Evolutionary conservation across 2,888 invertebrate species (phyloP).

Genomic region (Drosophila colorata): DNA sequence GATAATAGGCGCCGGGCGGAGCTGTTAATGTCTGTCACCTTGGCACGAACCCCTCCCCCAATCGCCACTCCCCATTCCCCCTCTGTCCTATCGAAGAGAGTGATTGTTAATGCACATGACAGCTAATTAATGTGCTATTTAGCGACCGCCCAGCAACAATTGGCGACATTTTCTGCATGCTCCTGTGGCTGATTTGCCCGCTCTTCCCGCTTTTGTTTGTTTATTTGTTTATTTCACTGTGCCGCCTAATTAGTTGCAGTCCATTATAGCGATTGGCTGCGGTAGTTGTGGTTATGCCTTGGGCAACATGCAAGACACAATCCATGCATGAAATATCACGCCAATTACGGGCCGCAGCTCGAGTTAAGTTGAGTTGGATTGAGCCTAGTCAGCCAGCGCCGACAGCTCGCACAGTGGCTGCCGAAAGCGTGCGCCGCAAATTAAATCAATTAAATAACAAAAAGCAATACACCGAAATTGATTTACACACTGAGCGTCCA

Average conservation of each 20-base stretch:
- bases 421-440: slow-evolving; percentile 63
- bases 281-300: slow-evolving; percentile 32
- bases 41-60: neutral
- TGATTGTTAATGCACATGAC: slow-evolving; percentile 19
- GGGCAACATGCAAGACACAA: slow-evolving; percentile 40
- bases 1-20: slow-evolving; percentile 35
- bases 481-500: slow-evolving; percentile 2
- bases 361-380: slow-evolving; percentile 4
- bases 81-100: neutral
- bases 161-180: slow-evolving; percentile 15
- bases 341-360: slow-evolving; percentile 62
- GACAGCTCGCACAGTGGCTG: slow-evolving; percentile 55
- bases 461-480: slow-evolving; percentile 19
- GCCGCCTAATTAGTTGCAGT: slow-evolving; percentile 64
- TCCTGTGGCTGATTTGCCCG: slow-evolving; percentile 15
- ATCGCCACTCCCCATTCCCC: neutral
- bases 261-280: slow-evolving; percentile 39
- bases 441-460: slow-evolving; percentile 71
- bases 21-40: slow-evolving; percentile 4
- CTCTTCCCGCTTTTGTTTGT: slow-evolving; percentile 18
- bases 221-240: slow-evolving; percentile 11
- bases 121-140: slow-evolving; percentile 26
- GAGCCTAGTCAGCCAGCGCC: slow-evolving; percentile 5
- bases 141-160: slow-evolving; percentile 32
- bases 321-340: slow-evolving; percentile 74